Percentiles rank a stretch among this genome's conserved stretches.
Conservation (phyloP, 2,797 vertebrate species). For the Platalea minor region DNA sequence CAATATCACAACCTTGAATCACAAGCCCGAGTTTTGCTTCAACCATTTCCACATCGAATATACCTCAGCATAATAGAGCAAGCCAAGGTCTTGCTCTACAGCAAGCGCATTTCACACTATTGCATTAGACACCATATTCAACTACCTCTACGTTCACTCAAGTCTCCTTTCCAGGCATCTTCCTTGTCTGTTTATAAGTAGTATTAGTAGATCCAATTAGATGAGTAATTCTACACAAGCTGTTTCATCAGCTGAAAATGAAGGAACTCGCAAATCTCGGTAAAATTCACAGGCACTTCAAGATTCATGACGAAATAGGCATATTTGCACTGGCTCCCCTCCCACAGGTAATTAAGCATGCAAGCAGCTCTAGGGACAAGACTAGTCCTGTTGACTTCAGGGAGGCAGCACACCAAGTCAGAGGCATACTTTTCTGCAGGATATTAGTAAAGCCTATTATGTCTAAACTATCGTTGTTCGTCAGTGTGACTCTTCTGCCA, state of each 20-base stretch:
- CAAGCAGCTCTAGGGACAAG: neutral
- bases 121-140: neutral
- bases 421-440: neutral
- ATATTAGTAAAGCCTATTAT: neutral
- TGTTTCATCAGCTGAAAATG: neutral
- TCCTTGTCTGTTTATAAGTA: neutral
- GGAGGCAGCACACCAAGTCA: neutral
- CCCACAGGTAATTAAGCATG: neutral
- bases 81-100: neutral
- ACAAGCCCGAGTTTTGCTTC: neutral
- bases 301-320: neutral
- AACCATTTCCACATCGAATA: neutral
- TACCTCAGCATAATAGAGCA: neutral
- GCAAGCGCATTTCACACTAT: neutral
- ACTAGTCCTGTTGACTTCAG: neutral
- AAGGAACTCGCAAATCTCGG: neutral
- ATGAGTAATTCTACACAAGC: neutral
- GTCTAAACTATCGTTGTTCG: accelerated
- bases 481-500: neutral
- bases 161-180: neutral
- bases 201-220: neutral
- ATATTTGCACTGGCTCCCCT: neutral
- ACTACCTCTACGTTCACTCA: neutral
- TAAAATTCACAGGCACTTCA: neutral
- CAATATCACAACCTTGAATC: slow-evolving; percentile 19